Percentiles rank a stretch among this genome's conserved stretches.
phyloP scores from a whole-genome alignment of 37 sponge, comb jelly and placozoan genomes.

The Chondrosia reniformis region DNA sequence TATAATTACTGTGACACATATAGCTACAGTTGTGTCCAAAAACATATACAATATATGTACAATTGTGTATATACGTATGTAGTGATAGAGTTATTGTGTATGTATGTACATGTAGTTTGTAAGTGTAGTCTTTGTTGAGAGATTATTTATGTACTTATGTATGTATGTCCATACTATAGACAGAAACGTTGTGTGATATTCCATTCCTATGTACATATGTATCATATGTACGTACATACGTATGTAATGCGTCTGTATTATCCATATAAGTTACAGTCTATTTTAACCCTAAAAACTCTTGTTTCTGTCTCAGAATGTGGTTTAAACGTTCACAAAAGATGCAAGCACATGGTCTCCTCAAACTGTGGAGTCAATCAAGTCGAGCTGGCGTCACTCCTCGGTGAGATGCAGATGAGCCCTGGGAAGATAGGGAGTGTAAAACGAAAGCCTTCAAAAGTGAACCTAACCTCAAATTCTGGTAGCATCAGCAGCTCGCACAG shows the following conservation, averaged over 20 bases:
- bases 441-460: neutral
- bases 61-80: too few relatives aligned
- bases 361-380: conserved; percentile 91
- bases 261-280: neutral
- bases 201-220: too few relatives aligned
- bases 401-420: conserved; percentile 72
- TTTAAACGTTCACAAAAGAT: conserved; percentile 92
- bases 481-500: conserved; percentile 20
- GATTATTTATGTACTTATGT: too few relatives aligned
- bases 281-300: too few relatives aligned
- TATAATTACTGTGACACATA: too few relatives aligned
- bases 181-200: too few relatives aligned
- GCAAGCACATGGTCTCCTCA: conserved; percentile 78
- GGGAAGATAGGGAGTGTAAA: conserved; percentile 43
- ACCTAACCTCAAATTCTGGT: neutral
- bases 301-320: conserved; percentile 91
- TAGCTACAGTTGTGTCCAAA: too few relatives aligned
- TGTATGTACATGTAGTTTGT: too few relatives aligned
- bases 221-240: neutral
- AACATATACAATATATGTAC: too few relatives aligned
- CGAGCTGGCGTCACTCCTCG: conserved; percentile 63
- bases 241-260: neutral
- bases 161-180: too few relatives aligned
- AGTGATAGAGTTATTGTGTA: too few relatives aligned
- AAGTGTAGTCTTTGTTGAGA: too few relatives aligned